Evolutionary conservation across 2,113 vertebrate species (phyloP).

Genomic region (Triplophysa siluroides): DNA sequence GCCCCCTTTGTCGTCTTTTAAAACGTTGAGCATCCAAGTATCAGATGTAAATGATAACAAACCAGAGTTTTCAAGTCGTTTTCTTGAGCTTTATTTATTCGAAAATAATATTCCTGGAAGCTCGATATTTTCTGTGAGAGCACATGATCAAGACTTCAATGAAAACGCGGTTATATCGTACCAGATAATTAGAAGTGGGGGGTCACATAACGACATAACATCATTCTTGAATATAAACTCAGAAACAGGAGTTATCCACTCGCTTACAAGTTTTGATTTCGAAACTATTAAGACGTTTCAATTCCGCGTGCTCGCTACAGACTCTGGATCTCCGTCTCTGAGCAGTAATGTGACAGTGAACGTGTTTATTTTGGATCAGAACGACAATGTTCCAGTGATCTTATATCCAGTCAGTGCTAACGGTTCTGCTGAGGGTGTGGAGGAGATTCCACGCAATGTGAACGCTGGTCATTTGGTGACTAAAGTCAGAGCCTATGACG

Average conservation of each 20-base stretch:
- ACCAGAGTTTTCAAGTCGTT: slow-evolving; percentile 59
- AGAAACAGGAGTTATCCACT: slow-evolving; percentile 61
- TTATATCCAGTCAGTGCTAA: neutral
- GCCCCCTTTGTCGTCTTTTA: slow-evolving; percentile 54
- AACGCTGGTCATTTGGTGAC: slow-evolving; percentile 2
- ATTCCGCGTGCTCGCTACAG: slow-evolving; percentile 55
- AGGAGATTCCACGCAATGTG: slow-evolving; percentile 1
- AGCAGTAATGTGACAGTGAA: slow-evolving; percentile 59
- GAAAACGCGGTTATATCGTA: slow-evolving; percentile 68
- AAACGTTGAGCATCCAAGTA: slow-evolving; percentile 64
- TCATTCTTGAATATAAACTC: slow-evolving; percentile 60
- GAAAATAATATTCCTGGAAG: slow-evolving; percentile 68
- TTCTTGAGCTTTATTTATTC: slow-evolving; percentile 63
- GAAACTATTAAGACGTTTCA: slow-evolving; percentile 62
- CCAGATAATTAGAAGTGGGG: slow-evolving; percentile 51
- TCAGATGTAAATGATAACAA: slow-evolving; percentile 72
- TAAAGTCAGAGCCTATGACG: slow-evolving; percentile 3
- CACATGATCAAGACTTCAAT: slow-evolving; percentile 63
- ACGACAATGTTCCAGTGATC: slow-evolving; percentile 51
- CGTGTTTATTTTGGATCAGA: slow-evolving; percentile 59
- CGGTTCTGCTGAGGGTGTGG: slow-evolving; percentile 1
- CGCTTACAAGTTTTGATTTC: slow-evolving; percentile 69
- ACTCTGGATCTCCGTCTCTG: slow-evolving; percentile 59
- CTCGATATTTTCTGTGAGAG: slow-evolving; percentile 61
- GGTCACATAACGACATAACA: neutral